These are phyloP conservation scores for Corella eumyota DNA, from an alignment of 23 tunicate genomes.

Conservation along the genomic window DNA sequence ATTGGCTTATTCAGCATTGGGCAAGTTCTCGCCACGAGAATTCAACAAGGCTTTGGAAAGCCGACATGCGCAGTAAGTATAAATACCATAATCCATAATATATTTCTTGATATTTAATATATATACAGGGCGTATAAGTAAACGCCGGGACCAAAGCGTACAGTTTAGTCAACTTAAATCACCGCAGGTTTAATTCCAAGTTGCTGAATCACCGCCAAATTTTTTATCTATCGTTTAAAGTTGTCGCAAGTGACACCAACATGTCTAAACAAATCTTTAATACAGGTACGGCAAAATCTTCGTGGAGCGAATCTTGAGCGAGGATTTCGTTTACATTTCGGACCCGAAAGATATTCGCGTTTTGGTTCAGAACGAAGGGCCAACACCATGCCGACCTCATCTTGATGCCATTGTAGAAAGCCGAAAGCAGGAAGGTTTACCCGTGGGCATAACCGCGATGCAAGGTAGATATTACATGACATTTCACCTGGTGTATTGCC, in stretches of 20 bases:
- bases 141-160: too few relatives aligned
- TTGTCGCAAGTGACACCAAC: too few relatives aligned
- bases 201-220: too few relatives aligned
- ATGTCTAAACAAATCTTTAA: too few relatives aligned
- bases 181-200: too few relatives aligned
- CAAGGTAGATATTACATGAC: slow-evolving; percentile 52
- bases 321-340: slow-evolving; percentile 70
- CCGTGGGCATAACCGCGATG: slow-evolving; percentile 76
- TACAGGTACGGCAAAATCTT: slow-evolving; percentile 76
- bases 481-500: background rate
- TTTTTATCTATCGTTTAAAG: too few relatives aligned
- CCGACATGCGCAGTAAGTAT: slow-evolving; percentile 42
- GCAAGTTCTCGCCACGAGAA: slow-evolving; percentile 52
- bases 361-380: slow-evolving; percentile 76
- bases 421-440: slow-evolving; percentile 53
- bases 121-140: background rate
- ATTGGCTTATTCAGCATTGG: slow-evolving; percentile 60
- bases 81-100: too few relatives aligned
- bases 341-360: slow-evolving; percentile 75
- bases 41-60: slow-evolving; percentile 48
- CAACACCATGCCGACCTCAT: slow-evolving; percentile 64
- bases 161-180: too few relatives aligned
- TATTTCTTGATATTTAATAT: background rate
- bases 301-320: slow-evolving; percentile 48
- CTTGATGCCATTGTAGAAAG: slow-evolving; percentile 60